phyloP scores from a whole-genome alignment of 2,113 vertebrate species.

The Mus musculus region GRCm39 chr16:55276001-55276500 shows the following conservation, averaged over 20 bases:
- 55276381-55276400: not conserved
- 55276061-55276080: not conserved
- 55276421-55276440: not conserved
- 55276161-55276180: conserved; percentile 60
- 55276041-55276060: conserved; percentile 34
- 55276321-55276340: conserved; percentile 43
- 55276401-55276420: not conserved
- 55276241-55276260: conserved; percentile 43
- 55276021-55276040: conserved; percentile 21
- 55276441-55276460: not conserved
- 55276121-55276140: conserved; percentile 45
- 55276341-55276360: not conserved
- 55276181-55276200: conserved; percentile 49
- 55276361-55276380: conserved; percentile 23
- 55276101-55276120: conserved; percentile 57
- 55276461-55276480: conserved; percentile 19
- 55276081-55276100: not conserved
- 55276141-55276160: conserved; percentile 28
- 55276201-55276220: conserved; percentile 46
- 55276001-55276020: conserved; percentile 21
- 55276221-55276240: conserved; percentile 3
- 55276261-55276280: not conserved
- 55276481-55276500: not conserved
- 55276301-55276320: conserved; percentile 25
- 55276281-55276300: conserved; percentile 44